These are phyloP conservation scores for Iguana delicatissima DNA, from an alignment of 2,797 vertebrate genomes.

Conservation along the genomic window DNA sequence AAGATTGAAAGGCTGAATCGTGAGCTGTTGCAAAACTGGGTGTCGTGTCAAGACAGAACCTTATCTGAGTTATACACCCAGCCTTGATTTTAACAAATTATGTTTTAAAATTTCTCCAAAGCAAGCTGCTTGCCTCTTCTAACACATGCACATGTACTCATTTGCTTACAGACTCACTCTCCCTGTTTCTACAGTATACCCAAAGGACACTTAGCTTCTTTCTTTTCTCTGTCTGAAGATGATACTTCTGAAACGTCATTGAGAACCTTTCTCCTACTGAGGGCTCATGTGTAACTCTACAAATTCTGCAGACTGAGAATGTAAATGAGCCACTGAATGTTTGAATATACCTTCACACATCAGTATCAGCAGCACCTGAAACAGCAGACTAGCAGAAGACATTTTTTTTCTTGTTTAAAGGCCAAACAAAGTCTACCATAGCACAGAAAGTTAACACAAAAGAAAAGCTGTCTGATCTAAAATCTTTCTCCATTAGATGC, in stretches of 20 bases:
- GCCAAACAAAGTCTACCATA: not conserved
- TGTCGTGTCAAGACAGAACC: not conserved
- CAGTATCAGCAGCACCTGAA: not conserved
- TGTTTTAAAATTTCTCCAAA: conserved; percentile 5
- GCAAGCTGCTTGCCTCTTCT: not conserved
- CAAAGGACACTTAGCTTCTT: not conserved
- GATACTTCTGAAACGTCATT: not conserved
- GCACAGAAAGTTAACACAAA: not conserved
- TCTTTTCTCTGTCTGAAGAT: not conserved
- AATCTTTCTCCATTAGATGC: not conserved
- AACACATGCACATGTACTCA: not conserved
- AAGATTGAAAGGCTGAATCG: not conserved
- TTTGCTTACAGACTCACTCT: not conserved
- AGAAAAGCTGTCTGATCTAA: not conserved
- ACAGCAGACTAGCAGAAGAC: not conserved
- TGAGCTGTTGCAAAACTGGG: not conserved
- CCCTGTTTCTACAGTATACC: not conserved
- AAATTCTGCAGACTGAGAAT: not conserved
- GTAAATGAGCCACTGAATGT: not conserved
- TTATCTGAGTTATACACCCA: conserved; percentile 23
- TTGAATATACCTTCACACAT: not conserved
- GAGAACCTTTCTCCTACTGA: not conserved
- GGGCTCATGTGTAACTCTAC: not conserved
- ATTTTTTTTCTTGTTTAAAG: not conserved
- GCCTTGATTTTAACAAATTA: conserved; percentile 10